Evolutionary conservation across 2,113 vertebrate genomes (phyloP), one percentile per base, ranked within the genome.

Genomic region (Syngnathoides biaculeatus): DNA sequence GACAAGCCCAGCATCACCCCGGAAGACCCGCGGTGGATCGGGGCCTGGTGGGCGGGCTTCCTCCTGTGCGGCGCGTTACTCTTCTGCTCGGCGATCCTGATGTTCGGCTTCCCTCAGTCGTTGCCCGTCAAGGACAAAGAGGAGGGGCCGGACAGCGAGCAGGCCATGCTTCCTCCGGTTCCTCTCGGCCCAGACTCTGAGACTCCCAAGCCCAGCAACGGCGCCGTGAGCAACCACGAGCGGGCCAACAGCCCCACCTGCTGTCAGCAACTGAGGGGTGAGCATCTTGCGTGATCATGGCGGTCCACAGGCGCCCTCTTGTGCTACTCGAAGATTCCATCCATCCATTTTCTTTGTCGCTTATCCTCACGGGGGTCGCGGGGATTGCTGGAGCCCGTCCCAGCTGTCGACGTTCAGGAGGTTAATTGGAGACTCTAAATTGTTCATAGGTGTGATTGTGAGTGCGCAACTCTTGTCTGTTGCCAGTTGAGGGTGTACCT

Each of bases 21-120:
- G 0, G 97, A 99, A 0, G 95, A 99, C 93, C 97, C 97, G 0
- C 94, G 95, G 52, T 99, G 97, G 97, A 99, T 99, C 0, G 97
- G 97, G 64, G 97, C 97, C 15, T 99, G 97, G 97, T 99, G 97
- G 97, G 95, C 91, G 0, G 97, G 97, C 84, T 99, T 99, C 86
- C 95, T 99, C 79, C 93, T 99, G 77, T 99, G 97, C 4, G 95
- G 95, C 90, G 97, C 93, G 92, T 94, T 98, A 91, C 95, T 99
- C 79, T 99, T 99, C 87, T 94, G 94, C 93, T 98, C 97, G 0
- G 93, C 97, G 53, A 89, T 99, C 79, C 83, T 94, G 30, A 99
- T 98, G 97, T 99, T 99, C 4, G 97, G 97, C 40, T 99, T 99
- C 84, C 97, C 97, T 6, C 94, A 97, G 88, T 95, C 97, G 1